Evolutionary conservation across 2,797 vertebrate species (phyloP).

Genomic region (Ara ararauna): DNA sequence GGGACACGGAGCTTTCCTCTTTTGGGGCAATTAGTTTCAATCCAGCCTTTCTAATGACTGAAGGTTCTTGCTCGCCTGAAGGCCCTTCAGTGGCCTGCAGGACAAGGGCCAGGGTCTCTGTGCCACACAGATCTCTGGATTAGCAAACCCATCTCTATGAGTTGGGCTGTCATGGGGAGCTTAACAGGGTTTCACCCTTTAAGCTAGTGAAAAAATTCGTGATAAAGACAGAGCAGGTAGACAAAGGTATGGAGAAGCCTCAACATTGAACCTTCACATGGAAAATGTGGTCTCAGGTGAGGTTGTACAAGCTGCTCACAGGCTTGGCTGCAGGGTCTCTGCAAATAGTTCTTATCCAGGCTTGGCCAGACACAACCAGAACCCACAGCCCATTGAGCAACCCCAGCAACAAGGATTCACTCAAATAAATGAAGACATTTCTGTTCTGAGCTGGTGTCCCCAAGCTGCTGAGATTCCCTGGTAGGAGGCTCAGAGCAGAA

Average conservation of each 20-base stretch:
- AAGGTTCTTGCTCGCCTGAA: background rate
- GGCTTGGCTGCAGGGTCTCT: background rate
- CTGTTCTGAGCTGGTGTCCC: background rate
- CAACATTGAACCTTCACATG: background rate
- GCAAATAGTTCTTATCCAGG: background rate
- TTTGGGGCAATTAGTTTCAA: slow-evolving; percentile 5
- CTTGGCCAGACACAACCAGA: background rate
- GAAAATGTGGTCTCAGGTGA: background rate
- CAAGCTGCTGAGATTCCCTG: background rate
- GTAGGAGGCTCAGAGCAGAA: background rate
- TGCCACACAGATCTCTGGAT: background rate
- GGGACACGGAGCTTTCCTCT: background rate
- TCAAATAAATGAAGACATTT: background rate
- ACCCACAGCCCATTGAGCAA: background rate
- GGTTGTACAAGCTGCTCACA: background rate
- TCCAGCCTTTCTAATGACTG: background rate
- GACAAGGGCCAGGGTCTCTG: background rate
- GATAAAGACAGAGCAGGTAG: background rate
- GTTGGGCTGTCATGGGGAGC: background rate
- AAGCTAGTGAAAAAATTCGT: background rate
- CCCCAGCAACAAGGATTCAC: background rate
- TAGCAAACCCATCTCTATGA: background rate
- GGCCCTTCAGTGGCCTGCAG: background rate
- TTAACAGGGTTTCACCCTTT: background rate
- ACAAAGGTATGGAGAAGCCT: background rate